Evolutionary conservation across 2,113 vertebrate genomes (phyloP), one percentile per base, ranked within the genome.

Genomic region (Malurus elegans): DNA sequence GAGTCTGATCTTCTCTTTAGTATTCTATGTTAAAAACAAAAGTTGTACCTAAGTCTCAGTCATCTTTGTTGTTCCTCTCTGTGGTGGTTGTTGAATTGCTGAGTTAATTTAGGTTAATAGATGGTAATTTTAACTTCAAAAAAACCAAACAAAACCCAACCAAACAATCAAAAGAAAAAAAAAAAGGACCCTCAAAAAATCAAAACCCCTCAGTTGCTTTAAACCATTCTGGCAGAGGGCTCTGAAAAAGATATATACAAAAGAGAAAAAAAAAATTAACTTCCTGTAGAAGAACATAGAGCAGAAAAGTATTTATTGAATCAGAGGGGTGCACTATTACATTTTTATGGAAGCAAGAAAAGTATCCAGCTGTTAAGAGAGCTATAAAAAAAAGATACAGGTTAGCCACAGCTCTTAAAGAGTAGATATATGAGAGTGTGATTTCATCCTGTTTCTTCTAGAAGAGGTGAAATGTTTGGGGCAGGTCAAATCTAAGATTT

Each of bases 351-450:
- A 76, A 90, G 85, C 61, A 79, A 82, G 85, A 88, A 45, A 92
- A 88, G 88, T 88, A 91, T 93, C 81, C 92, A 94, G 36, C 81
- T 93, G 88, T 90, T 96, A 86, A 87, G 90, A 91, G 62, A 88
- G 28, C 81, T 75, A 72, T 93, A 94, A 94, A 87, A 85, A 80
- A 92, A 81, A 69, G 56, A 85, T 94, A 74, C 85, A 92, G 87
- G 90, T 91, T 95, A 91, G 69, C 57, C 78, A 82, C 70, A 91
- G 70, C 62, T 90, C 57, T 95, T 94, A 57, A 96, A 94, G 76
- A 76, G 32, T 75, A 92, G 72, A 29, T 92, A 78, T 58, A 56
- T 91, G 69, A 76, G 56, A 62, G 56, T 70, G 69, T 73, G 47
- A 67, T 80, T 95, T 88, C 64, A 81, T 78, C 64, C 38, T 58